Conservation (phyloP, 1,140 invertebrate species). For the Aradophagus sp. region DNA sequence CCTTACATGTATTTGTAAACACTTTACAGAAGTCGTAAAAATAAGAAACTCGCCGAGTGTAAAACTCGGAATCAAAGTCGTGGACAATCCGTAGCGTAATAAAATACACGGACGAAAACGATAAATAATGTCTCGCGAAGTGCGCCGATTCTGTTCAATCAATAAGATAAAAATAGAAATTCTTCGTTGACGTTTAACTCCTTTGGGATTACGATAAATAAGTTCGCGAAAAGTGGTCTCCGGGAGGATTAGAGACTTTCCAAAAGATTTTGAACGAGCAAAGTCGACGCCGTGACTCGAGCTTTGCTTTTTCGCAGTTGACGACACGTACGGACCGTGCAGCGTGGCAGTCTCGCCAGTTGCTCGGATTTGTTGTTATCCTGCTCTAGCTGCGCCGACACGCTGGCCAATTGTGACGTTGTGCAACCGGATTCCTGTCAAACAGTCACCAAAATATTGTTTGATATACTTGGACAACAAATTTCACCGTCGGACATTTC, state of each 20-base stretch:
- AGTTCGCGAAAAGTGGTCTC: conserved; percentile 56
- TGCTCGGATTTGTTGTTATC: conserved; percentile 73
- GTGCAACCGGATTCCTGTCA: conserved; percentile 68
- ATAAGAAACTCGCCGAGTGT: conserved; percentile 11
- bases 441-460: conserved; percentile 49
- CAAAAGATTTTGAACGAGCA: conserved; percentile 70
- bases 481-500: not conserved
- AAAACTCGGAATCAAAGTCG: too few relatives aligned
- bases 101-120: conserved; percentile 8
- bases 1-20: not conserved
- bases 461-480: too few relatives aligned
- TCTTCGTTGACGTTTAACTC: conserved; percentile 47
- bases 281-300: conserved; percentile 66
- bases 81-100: conserved; percentile 3
- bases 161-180: conserved; percentile 46
- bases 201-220: conserved; percentile 49
- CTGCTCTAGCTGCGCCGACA: conserved; percentile 71
- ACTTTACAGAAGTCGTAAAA: conserved; percentile 24
- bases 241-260: conserved; percentile 68
- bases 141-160: conserved; percentile 30
- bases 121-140: conserved; percentile 22
- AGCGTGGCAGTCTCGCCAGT: conserved; percentile 67
- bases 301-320: conserved; percentile 68
- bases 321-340: conserved; percentile 65
- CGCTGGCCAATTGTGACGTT: conserved; percentile 67